Evolutionary conservation across 2,888 invertebrate species (phyloP), one percentile per base, ranked within the genome.

Genomic region (Podotricha telesiphe): DNA sequence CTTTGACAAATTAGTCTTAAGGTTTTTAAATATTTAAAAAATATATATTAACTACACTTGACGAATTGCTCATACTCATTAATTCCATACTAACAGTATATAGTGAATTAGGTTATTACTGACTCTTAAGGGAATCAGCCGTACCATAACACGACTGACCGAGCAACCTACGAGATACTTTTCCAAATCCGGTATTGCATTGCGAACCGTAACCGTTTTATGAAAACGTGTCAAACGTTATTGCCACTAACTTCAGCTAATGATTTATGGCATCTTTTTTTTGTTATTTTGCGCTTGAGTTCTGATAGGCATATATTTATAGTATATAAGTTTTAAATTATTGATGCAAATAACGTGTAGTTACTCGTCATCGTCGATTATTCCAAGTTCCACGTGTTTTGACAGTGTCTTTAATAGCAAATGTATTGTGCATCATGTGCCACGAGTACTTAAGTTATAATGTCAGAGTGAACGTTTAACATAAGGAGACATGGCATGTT

Each of bases 401-500:
- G 55, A 55, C 55, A 37, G 17, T 17, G 11, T 45, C 42, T 28
- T 28, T 45, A 53, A 50, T 53, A 20, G 48, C 51, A 58, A 28
- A 67, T 17, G 34, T 45, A 22, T 19, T 50, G 58, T 7, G 42
- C 13, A 48, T 51, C 28, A 50, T 22, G 15, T 47, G 28, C 17
- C 19, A 47, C 19, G 37, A 11, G 42, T 22, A n/a, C 22, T 59
- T 59, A n/a, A 10, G 34, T 61, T 11, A n/a, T 61, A 85, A 84
- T 82, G 84, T 81, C 82, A 82, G 78, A 85, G 84, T 82, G 84
- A 82, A 83, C 8, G n/a, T 53, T 53, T 17, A 55, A 55, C 55
- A 34, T 55, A 37, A 55, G 34, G 48, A 34, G 55, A 55, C 55
- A 17, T 55, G 55, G 34, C 34, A 11, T 55, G 76, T 58, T 69